Conservation (phyloP, 2,888 invertebrate species). For the Phrixothrix hirtus region DNA sequence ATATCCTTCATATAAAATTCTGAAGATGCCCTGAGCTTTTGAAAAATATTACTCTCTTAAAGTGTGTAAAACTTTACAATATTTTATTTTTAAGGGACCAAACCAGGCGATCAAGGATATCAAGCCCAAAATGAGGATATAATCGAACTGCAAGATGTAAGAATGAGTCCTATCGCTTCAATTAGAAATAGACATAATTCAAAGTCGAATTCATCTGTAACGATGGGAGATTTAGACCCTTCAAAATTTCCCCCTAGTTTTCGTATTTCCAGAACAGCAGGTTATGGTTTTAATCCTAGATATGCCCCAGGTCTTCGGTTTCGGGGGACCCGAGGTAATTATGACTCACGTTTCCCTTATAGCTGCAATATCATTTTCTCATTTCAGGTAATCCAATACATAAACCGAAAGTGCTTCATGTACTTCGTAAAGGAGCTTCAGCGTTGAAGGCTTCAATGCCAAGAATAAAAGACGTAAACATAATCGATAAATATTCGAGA, state of each 20-base stretch:
- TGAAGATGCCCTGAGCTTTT: neutral
- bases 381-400: conserved; percentile 61
- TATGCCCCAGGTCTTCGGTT: conserved; percentile 64
- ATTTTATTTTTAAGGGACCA: conserved; percentile 52
- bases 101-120: conserved; percentile 41
- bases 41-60: neutral
- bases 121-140: conserved; percentile 68
- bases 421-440: conserved; percentile 81
- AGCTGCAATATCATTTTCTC: conserved; percentile 7
- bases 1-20: neutral
- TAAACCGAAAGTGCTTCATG: conserved; percentile 76
- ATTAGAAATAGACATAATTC: conserved; percentile 69
- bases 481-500: conserved; percentile 96
- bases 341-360: conserved; percentile 1
- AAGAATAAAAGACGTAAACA: conserved; percentile 96
- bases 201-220: conserved; percentile 53
- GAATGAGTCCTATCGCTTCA: conserved; percentile 83
- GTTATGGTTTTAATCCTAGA: conserved; percentile 62
- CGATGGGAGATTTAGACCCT: conserved; percentile 60
- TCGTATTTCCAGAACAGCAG: conserved; percentile 69
- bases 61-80: too few species aligned
- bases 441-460: conserved; percentile 88
- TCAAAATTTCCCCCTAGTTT: conserved; percentile 75
- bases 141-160: conserved; percentile 85
- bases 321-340: conserved; percentile 58